Evolutionary conservation across 1,140 invertebrate species (phyloP).

Genomic region (Calosoma granatense): DNA sequence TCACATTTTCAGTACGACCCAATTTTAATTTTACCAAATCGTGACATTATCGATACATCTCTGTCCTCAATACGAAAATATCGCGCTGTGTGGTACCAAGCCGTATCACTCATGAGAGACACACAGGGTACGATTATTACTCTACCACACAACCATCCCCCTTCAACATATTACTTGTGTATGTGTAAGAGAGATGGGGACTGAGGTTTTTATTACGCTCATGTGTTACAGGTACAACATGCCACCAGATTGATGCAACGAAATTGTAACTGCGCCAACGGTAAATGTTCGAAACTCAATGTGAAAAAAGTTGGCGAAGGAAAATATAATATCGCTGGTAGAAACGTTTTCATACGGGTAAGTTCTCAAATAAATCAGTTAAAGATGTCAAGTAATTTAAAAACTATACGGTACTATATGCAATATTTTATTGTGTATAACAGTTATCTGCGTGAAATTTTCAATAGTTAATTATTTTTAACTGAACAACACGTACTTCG

Average conservation of each 20-base stretch:
- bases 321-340: conserved; percentile 68
- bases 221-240: conserved; percentile 47
- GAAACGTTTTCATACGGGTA: conserved; percentile 67
- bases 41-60: too few relatives aligned
- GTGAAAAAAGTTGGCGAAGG: conserved; percentile 72
- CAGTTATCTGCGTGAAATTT: too few relatives aligned
- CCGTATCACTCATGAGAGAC: neutral
- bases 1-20: too few relatives aligned
- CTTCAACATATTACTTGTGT: too few relatives aligned
- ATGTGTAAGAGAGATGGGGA: too few relatives aligned
- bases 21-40: too few relatives aligned
- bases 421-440: neutral
- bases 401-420: neutral
- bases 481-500: neutral
- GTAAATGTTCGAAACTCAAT: conserved; percentile 60
- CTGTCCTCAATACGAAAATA: too few relatives aligned
- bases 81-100: neutral
- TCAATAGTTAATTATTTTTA: neutral
- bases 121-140: neutral
- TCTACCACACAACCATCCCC: too few relatives aligned
- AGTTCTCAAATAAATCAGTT: conserved; percentile 29
- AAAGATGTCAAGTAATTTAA: neutral
- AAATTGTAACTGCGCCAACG: conserved; percentile 56
- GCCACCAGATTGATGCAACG: conserved; percentile 55
- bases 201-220: conserved; percentile 11